Base-by-base conservation (phyloP, 2,888 invertebrate species). In the Perizoma flavofasciatum region DNA sequence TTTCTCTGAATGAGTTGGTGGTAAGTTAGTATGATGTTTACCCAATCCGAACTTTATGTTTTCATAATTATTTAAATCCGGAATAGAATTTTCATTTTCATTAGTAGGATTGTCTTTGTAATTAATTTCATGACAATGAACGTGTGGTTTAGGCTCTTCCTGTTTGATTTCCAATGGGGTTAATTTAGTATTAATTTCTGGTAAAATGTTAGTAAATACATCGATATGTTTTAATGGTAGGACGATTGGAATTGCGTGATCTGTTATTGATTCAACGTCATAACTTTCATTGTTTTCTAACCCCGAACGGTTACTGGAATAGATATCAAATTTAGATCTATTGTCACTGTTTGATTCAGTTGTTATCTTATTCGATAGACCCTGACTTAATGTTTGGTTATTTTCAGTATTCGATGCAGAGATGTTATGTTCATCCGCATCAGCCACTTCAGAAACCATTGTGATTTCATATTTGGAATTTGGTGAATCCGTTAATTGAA, bases 191-290 rank as follows among this genome's bases (percentile, higher is more conserved):
- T 49, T 22, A 6, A 10, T 44, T 43, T 8, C 7, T 35, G n/a
- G 9, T 22, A 32, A 35, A 32, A 7, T n/a, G 5, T 55, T 34
- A 41, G 54, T 11, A 47, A 47, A 10, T 48, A n/a, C 11, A 48
- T 11, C 11, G 6, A 11, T 5, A 9, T 41, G n/a, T 50, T 48
- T 10, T 22, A 3, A 22, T 5, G 6, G 7, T 11, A 33, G 7
- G 1, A 11, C 22, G 0, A n/a, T 41, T 33, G 6, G 33, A n/a
- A 22, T 41, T 41, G 41, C 10, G 1, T 41, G 10, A n/a, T 41
- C 10, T 41, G 9, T 41, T 5, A 7, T 39, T 39, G 39, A 4
- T 39, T 39, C 39, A 39, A 39, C 39, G 9, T 7, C 9, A 8
- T 6, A 6, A 9, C 4, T 39, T 39, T 8, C 7, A 6, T 39